phyloP scores from a whole-genome alignment of 2,888 invertebrate species.

The Drosophila recens region DNA sequence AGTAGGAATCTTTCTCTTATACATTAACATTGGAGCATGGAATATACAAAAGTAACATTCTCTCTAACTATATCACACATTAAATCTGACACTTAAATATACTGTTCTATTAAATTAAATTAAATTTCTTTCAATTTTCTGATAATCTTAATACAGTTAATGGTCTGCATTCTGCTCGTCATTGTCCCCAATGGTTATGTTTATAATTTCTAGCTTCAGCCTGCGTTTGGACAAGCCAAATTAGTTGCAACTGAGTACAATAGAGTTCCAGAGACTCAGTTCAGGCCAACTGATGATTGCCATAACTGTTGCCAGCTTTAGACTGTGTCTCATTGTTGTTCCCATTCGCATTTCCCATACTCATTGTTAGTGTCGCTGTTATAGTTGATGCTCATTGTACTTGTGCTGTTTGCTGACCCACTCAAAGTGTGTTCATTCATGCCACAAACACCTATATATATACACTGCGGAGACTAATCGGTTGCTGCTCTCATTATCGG shows the following conservation, averaged over 20 bases:
- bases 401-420: conserved; percentile 56
- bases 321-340: conserved; percentile 51
- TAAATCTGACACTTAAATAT: not conserved
- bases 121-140: not conserved
- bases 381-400: conserved; percentile 37
- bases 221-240: conserved; percentile 39
- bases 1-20: not conserved
- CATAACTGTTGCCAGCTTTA: conserved; percentile 55
- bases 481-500: conserved; percentile 55
- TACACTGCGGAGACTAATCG: conserved; percentile 42
- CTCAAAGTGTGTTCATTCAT: conserved; percentile 57
- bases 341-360: conserved; percentile 50
- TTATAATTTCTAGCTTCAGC: conserved; percentile 15
- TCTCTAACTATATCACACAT: not conserved
- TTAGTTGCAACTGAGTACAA: conserved; percentile 45
- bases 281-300: conserved; percentile 38
- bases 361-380: conserved; percentile 14
- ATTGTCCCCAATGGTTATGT: conserved; percentile 27
- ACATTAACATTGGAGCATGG: not conserved
- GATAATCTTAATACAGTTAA: conserved; percentile 29
- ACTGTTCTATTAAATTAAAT: not conserved
- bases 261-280: conserved; percentile 9
- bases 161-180: conserved; percentile 16
- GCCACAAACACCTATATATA: conserved; percentile 21
- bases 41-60: not conserved